phyloP scores from a whole-genome alignment of 2,113 vertebrate genomes.

The Scalopus aquaticus region DNA sequence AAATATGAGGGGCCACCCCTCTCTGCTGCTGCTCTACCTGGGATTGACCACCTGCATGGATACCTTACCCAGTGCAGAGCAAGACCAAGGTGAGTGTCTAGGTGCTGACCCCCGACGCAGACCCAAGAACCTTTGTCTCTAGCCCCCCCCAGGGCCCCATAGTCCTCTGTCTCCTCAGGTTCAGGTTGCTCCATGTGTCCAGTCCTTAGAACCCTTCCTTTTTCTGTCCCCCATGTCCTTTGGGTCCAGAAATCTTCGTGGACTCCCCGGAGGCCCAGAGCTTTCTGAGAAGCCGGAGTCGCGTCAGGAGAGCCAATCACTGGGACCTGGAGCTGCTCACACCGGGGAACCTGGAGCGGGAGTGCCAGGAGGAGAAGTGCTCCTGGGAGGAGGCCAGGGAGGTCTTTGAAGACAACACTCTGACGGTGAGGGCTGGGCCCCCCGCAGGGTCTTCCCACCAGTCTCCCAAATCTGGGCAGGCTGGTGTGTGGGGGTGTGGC shows the following conservation, averaged over 20 bases:
- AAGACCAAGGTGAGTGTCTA: slow-evolving; percentile 57
- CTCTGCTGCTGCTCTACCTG: slow-evolving; percentile 72
- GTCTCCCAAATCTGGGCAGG: background rate
- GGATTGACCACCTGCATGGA: slow-evolving; percentile 57
- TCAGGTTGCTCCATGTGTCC: background rate
- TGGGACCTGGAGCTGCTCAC: slow-evolving; percentile 87
- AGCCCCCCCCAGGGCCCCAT: background rate
- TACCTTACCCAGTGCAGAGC: background rate
- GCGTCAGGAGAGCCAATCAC: slow-evolving; percentile 83
- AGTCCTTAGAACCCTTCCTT: background rate
- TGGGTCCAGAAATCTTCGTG: slow-evolving; percentile 82
- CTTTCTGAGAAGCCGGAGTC: slow-evolving; percentile 87
- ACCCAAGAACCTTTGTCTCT: background rate
- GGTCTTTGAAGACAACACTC: slow-evolving; percentile 87
- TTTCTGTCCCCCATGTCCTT: background rate
- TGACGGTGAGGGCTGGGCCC: slow-evolving; percentile 82
- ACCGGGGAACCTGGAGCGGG: slow-evolving; percentile 89
- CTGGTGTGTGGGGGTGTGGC: background rate
- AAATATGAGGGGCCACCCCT: slow-evolving; percentile 70
- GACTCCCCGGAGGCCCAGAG: slow-evolving; percentile 81
- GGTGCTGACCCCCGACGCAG: background rate
- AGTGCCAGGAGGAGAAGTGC: slow-evolving; percentile 90
- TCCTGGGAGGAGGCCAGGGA: slow-evolving; percentile 92
- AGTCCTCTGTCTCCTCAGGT: background rate
- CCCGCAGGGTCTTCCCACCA: background rate